A percentile compares a stretch with the other conserved stretches of the same genome.
Conservation (phyloP, 2,113 vertebrate genomes). For the Lophura nycthemera region DNA sequence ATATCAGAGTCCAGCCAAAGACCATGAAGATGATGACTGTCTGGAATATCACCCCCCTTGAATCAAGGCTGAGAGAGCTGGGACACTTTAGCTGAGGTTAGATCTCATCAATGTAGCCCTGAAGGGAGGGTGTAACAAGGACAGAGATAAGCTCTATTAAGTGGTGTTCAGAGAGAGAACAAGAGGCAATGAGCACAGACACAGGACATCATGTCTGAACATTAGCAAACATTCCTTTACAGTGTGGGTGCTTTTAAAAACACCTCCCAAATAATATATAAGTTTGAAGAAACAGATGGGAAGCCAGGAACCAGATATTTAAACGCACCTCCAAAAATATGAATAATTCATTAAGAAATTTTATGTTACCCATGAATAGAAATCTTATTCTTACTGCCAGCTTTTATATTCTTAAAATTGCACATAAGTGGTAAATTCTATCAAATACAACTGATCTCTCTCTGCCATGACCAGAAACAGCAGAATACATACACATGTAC, state of each 20-base stretch:
- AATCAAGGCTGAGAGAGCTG: background rate
- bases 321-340: background rate
- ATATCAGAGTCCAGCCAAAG: background rate
- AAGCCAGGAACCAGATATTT: background rate
- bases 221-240: background rate
- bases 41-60: background rate
- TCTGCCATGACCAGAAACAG: background rate
- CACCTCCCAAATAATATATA: background rate
- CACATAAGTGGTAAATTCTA: background rate
- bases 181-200: background rate
- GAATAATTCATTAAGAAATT: constrained; percentile 4
- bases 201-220: background rate
- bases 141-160: background rate
- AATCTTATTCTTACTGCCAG: background rate
- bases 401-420: background rate
- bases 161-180: background rate
- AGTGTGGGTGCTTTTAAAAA: background rate
- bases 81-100: background rate
- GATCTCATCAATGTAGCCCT: background rate
- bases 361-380: background rate
- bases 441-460: background rate
- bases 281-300: background rate
- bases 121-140: background rate
- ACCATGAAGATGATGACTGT: background rate
- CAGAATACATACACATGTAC: background rate